Percentiles rank a stretch among this genome's conserved stretches.
Evolutionary conservation across 2,888 invertebrate genomes (phyloP).

Genomic region (Chymomyza amoena): DNA sequence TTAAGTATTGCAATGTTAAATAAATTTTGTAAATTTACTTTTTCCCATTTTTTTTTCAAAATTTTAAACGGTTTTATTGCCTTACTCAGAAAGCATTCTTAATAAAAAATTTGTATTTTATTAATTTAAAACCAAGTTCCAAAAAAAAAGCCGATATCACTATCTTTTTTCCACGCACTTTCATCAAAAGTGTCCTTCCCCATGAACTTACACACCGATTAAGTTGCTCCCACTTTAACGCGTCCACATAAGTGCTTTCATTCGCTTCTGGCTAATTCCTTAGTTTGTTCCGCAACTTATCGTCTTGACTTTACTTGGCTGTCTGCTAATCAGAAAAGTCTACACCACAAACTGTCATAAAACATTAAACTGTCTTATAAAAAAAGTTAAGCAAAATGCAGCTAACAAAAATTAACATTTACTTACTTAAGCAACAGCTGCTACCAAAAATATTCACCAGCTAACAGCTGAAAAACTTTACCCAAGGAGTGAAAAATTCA

Average conservation of each 20-base stretch:
- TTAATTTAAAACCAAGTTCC: neutral
- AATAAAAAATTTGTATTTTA: neutral
- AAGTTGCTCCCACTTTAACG: neutral
- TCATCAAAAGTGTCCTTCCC: neutral
- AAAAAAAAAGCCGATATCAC: too few species aligned
- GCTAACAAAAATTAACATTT: slow-evolving; percentile 34
- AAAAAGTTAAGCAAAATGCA: neutral
- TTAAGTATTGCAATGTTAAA: too few species aligned
- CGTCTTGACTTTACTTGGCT: neutral
- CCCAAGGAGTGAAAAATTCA: neutral
- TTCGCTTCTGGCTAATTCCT: neutral
- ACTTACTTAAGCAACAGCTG: slow-evolving; percentile 43
- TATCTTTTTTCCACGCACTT: too few species aligned
- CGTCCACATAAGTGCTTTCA: neutral
- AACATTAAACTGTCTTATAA: neutral
- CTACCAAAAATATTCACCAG: slow-evolving; percentile 31
- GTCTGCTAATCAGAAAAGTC: neutral
- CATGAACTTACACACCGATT: neutral
- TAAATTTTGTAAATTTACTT: too few species aligned
- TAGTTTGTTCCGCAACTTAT: neutral
- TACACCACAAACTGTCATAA: neutral
- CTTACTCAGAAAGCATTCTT: too few species aligned
- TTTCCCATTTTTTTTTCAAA: too few species aligned
- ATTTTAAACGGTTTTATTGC: too few species aligned
- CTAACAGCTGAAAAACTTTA: slow-evolving; percentile 28